phyloP scores from a whole-genome alignment of 2,113 vertebrate species.

The Antechinus flavipes region DNA sequence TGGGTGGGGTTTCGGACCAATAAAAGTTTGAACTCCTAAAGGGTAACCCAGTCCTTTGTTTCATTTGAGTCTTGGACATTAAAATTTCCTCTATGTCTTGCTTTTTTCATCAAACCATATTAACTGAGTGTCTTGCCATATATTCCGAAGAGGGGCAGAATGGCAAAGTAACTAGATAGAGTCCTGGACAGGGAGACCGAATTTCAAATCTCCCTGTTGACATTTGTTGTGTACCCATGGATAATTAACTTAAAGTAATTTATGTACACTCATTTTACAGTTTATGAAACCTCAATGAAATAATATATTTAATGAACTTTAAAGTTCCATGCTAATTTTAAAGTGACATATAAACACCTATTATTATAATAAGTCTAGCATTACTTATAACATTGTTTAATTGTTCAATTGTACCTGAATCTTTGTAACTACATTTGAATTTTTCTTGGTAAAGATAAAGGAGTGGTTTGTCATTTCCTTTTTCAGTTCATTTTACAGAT shows the following conservation, averaged over 20 bases:
- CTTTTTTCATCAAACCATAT: neutral
- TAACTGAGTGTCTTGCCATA: neutral
- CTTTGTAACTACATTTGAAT: too few species aligned
- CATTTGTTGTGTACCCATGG: neutral
- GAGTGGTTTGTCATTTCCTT: too few species aligned
- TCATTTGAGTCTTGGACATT: neutral
- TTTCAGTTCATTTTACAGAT: too few species aligned
- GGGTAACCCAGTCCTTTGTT: neutral
- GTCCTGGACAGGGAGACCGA: neutral
- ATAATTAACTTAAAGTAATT: neutral
- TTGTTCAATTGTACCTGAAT: too few species aligned
- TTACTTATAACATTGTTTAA: too few species aligned
- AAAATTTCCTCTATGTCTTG: neutral
- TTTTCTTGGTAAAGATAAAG: too few species aligned
- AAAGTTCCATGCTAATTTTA: neutral
- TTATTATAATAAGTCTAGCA: neutral
- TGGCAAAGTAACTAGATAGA: neutral
- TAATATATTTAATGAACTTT: neutral
- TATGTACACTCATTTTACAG: neutral
- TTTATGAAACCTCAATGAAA: neutral
- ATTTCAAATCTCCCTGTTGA: neutral
- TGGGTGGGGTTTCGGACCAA: neutral
- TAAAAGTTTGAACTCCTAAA: neutral
- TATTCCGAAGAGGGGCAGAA: neutral
- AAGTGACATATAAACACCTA: neutral